phyloP scores from a whole-genome alignment of 2,113 vertebrate species.

The Propithecus coquereli region DNA sequence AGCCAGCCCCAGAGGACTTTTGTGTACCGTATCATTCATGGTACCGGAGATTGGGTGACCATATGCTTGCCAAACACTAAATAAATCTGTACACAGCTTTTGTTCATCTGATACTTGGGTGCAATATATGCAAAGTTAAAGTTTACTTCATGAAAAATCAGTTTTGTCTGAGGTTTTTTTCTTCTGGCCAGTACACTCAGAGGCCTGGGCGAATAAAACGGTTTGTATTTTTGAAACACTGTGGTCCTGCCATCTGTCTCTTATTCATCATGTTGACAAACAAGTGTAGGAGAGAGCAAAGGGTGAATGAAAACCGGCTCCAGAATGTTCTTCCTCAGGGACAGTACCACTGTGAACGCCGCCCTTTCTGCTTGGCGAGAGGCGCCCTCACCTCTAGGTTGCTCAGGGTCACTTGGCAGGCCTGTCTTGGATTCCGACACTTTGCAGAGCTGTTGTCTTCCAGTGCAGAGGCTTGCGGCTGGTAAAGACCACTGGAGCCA shows the following conservation, averaged over 20 bases:
- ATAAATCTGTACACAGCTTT: neutral
- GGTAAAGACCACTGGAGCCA: neutral
- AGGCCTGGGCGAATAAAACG: neutral
- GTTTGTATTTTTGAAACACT: neutral
- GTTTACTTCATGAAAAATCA: neutral
- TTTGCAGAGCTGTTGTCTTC: neutral
- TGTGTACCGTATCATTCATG: neutral
- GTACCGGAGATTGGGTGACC: neutral
- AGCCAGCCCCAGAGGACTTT: neutral
- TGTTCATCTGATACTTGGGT: neutral
- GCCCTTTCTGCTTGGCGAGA: neutral
- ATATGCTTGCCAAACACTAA: neutral
- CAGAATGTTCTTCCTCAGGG: neutral
- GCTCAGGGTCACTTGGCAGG: neutral
- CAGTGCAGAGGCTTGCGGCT: neutral
- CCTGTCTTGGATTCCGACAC: neutral
- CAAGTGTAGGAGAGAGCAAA: neutral
- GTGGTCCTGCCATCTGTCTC: neutral
- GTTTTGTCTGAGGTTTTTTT: neutral
- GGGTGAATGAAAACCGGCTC: neutral
- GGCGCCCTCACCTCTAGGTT: neutral
- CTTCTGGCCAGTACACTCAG: neutral
- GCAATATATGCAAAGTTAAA: neutral
- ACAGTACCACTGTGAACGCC: fast-evolving
- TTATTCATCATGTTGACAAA: neutral